phyloP scores from a whole-genome alignment of 2,797 vertebrate species.

The Sebastes minor region DNA sequence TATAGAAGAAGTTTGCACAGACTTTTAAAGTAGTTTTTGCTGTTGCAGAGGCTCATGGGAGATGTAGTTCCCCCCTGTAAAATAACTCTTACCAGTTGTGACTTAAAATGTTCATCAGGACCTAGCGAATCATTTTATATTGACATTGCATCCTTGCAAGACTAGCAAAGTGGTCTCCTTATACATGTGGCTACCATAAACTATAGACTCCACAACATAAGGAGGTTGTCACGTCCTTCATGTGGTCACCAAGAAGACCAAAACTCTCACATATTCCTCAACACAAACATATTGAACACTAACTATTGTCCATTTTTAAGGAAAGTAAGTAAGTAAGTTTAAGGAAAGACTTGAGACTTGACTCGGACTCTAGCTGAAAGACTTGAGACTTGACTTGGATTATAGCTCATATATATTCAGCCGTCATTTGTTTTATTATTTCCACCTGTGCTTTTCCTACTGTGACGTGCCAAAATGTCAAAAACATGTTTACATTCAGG shows the following conservation, averaged over 20 bases:
- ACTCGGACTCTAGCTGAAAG: background rate
- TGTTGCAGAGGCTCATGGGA: background rate
- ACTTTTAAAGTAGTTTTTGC: background rate
- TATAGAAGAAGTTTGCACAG: background rate
- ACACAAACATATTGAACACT: background rate
- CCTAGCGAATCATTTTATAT: fast-evolving
- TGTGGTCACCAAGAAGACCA: background rate
- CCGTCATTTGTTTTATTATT: too few relatives aligned
- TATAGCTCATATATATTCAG: background rate
- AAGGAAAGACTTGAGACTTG: background rate
- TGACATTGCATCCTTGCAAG: background rate
- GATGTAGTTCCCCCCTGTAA: background rate
- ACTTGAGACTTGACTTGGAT: too few relatives aligned
- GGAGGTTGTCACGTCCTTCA: background rate
- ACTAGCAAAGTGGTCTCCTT: background rate
- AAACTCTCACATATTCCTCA: background rate
- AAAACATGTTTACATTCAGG: too few relatives aligned
- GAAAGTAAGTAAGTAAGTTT: too few relatives aligned
- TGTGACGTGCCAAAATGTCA: too few relatives aligned
- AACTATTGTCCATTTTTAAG: background rate
- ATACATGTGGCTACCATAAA: background rate
- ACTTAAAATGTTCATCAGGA: background rate
- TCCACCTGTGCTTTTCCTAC: too few relatives aligned
- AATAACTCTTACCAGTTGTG: background rate
- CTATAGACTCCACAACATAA: background rate